Conservation (phyloP, 1,140 invertebrate species). For the Steinernema khuongi region DNA sequence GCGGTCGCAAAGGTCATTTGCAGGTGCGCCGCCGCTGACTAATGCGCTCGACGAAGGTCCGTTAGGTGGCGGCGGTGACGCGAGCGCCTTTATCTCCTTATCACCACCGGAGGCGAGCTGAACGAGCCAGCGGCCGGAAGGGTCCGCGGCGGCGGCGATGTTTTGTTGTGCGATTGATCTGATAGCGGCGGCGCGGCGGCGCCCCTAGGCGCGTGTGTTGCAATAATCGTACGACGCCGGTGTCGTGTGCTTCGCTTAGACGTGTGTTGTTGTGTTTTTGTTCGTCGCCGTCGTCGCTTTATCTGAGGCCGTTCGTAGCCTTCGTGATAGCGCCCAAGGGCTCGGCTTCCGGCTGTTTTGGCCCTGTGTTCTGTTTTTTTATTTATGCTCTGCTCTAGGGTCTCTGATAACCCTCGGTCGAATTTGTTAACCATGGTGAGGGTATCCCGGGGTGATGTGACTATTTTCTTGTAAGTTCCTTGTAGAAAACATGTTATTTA, state of each 20-base stretch:
- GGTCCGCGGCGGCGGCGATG: not conserved
- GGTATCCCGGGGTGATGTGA: too few species aligned
- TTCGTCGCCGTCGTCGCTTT: too few species aligned
- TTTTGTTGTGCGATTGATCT: slow-evolving; percentile 15
- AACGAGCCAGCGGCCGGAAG: not conserved
- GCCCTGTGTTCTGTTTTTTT: not conserved
- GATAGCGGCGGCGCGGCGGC: not conserved
- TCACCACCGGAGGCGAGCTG: not conserved
- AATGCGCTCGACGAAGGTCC: not conserved
- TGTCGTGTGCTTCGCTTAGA: not conserved
- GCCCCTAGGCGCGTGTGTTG: not conserved
- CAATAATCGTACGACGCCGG: slow-evolving; percentile 15
- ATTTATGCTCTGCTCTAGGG: too few species aligned
- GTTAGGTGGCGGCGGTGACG: too few species aligned
- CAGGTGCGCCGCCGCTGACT: not conserved
- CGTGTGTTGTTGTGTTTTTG: not conserved
- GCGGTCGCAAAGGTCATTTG: slow-evolving; percentile 14
- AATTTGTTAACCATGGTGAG: not conserved
- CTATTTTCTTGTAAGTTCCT: too few species aligned
- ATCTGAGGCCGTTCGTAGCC: too few species aligned
- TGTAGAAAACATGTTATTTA: too few species aligned
- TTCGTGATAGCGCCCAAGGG: not conserved
- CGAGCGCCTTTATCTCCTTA: not conserved
- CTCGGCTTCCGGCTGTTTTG: not conserved
- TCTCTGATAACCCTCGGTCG: too few species aligned